These are phyloP conservation scores for Eulemur mongoz DNA, from an alignment of 2,797 vertebrate species.

Conservation along the genomic window DNA sequence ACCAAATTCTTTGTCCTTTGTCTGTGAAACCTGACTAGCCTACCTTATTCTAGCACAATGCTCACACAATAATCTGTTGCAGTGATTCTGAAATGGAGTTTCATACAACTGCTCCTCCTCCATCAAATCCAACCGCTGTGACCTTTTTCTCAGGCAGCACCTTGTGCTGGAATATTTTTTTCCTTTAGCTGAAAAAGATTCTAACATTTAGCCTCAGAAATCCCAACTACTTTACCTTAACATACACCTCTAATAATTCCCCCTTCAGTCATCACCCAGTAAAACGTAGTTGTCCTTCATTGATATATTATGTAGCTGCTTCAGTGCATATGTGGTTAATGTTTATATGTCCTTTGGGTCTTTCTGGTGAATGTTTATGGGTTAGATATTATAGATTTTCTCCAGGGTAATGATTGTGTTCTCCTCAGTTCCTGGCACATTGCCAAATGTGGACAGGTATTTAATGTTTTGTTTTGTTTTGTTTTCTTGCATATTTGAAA, in stretches of 20 bases:
- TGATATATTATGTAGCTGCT: conserved; percentile 15
- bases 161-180: not conserved
- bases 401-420: not conserved
- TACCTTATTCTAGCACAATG: not conserved
- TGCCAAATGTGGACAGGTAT: conserved; percentile 39
- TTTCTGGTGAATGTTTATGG: conserved; percentile 56
- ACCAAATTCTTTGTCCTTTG: not conserved
- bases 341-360: conserved; percentile 53
- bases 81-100: not conserved
- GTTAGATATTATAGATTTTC: conserved; percentile 51
- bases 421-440: not conserved
- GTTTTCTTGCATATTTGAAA: not conserved
- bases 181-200: not conserved
- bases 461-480: not conserved
- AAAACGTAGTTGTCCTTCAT: conserved; percentile 29
- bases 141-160: not conserved
- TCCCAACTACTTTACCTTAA: not conserved
- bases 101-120: not conserved
- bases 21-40: not conserved
- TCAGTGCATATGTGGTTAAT: conserved; percentile 47
- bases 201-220: conserved; percentile 10
- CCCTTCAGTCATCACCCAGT: conserved; percentile 18
- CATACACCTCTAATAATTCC: not conserved
- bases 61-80: not conserved
- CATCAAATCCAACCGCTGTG: not conserved